Evolutionary conservation across 2,888 invertebrate genomes (phyloP).

Genomic region (Microctonus aethiopoides): DNA sequence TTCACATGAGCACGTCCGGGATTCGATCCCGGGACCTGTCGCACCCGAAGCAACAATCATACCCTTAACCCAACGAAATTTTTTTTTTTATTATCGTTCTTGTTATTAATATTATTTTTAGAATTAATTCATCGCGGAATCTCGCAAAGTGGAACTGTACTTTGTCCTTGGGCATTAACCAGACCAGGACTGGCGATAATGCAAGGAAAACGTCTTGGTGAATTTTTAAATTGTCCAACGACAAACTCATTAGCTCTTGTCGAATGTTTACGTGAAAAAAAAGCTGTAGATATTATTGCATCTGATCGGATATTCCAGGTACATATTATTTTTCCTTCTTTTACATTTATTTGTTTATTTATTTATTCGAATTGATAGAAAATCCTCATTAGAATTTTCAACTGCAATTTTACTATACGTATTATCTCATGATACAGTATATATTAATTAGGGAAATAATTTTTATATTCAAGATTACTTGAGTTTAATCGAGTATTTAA

Average conservation of each 20-base stretch:
- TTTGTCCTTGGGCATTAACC: constrained; percentile 76
- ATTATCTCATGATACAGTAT: neutral
- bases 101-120: too few species aligned
- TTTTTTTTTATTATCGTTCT: too few species aligned
- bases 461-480: too few species aligned
- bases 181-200: constrained; percentile 71
- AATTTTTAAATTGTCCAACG: constrained; percentile 73
- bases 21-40: too few species aligned
- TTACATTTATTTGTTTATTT: too few species aligned
- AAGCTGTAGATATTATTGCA: constrained; percentile 74
- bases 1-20: too few species aligned
- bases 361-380: neutral
- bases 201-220: constrained; percentile 73
- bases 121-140: constrained; percentile 79
- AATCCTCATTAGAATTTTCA: neutral
- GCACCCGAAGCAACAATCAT: too few species aligned
- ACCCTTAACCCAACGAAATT: too few species aligned
- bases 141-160: constrained; percentile 79
- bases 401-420: neutral
- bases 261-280: constrained; percentile 73
- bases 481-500: too few species aligned
- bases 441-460: neutral
- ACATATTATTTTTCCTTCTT: too few species aligned
- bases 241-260: constrained; percentile 69
- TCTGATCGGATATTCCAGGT: constrained; percentile 78